These are phyloP conservation scores for Trissolcus basalis DNA, from an alignment of 1,140 invertebrate genomes.

Conservation along the genomic window DNA sequence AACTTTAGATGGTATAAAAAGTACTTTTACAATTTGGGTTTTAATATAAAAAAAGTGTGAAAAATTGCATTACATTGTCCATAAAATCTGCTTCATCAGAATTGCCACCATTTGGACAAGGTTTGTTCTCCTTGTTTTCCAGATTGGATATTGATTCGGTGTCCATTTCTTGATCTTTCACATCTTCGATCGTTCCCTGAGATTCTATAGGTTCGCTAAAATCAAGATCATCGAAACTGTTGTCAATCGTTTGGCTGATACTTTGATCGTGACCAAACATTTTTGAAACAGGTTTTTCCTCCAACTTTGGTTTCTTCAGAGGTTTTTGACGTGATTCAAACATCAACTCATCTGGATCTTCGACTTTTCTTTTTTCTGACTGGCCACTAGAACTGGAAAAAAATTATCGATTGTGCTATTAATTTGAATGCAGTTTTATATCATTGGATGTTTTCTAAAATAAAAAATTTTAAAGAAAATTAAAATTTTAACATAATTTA, in stretches of 20 bases:
- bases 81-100: slow-evolving; percentile 38
- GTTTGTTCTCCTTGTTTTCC: slow-evolving; percentile 2
- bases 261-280: slow-evolving; percentile 45
- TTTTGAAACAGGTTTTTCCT: slow-evolving; percentile 3
- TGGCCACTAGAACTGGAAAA: slow-evolving; percentile 17
- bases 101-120: slow-evolving; percentile 32
- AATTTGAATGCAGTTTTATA: too few relatives aligned
- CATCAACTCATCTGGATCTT: slow-evolving; percentile 54
- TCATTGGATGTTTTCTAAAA: too few relatives aligned
- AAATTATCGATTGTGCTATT: too few relatives aligned
- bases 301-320: slow-evolving; percentile 28
- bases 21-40: too few relatives aligned
- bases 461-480: too few relatives aligned
- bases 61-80: slow-evolving; percentile 56
- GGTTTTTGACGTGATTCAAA: slow-evolving; percentile 61
- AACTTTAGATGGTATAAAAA: too few relatives aligned
- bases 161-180: background rate
- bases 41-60: too few relatives aligned
- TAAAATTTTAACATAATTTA: too few relatives aligned
- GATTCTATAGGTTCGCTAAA: too few relatives aligned
- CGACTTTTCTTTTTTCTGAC: slow-evolving; percentile 22
- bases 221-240: slow-evolving; percentile 8
- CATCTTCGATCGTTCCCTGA: slow-evolving; percentile 1
- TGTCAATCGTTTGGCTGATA: slow-evolving; percentile 64
- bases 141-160: slow-evolving; percentile 9